Base-by-base conservation (phyloP, 2,888 invertebrate species). In the Xestia xanthographa region DNA sequence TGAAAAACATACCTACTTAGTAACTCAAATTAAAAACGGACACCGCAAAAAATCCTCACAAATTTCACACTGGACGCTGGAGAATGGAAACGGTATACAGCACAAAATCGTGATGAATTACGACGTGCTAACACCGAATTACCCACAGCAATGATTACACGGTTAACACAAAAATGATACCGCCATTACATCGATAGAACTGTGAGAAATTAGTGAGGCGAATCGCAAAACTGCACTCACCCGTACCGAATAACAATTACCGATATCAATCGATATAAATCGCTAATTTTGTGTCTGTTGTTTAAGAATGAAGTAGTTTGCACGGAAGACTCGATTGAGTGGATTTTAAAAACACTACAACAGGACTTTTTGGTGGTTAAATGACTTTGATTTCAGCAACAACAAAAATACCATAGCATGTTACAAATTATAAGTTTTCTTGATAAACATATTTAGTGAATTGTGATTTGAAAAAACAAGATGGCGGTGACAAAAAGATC, bases 71-170 rank as follows among this genome's bases (percentile, higher is more conserved):
- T 63, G 63, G 53, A 72, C 67, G 66, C n/a, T 34, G 60, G 38
- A 69, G 75, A 85, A 86, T 82, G 77, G 60, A 88, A 86, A 83
- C 87, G 79, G 88, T 88, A 83, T 50, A 80, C 79, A 69, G 67
- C 65, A 77, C 79, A 83, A 84, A 87, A 86, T 89, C 89, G 89
- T 90, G 90, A 88, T 92, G 90, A 93, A 92, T 92, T 92, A 93
- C 91, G 92, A 92, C 87, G 92, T 92, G 91, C 92, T 86, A 92
- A 92, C 91, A 89, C 85, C 83, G 88, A 91, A 92, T 93, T 92
- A 92, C 89, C 79, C 84, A 87, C 80, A 84, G 87, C 87, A 86
- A 86, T 91, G 88, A 92, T 93, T 91, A 92, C 91, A 92, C 91
- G 90, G 88, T 89, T 90, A 90, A 89, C 78, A 85, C 86, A 85